Evolutionary conservation across 2,888 invertebrate genomes (phyloP).

Genomic region (Agriopis marginaria): DNA sequence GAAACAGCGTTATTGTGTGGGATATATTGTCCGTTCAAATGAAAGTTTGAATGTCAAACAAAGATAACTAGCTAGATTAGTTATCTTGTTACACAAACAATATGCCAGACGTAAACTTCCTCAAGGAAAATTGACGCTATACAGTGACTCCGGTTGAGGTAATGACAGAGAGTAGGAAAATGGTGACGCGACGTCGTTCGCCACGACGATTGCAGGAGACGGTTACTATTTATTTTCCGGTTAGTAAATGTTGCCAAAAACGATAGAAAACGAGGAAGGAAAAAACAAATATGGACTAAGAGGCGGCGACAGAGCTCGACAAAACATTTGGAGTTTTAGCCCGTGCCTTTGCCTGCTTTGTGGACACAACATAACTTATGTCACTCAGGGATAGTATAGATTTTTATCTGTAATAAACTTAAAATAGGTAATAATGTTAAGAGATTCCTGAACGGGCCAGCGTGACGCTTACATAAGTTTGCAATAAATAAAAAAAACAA

Average conservation of each 20-base stretch:
- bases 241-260: conserved; percentile 15
- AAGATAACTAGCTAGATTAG: neutral
- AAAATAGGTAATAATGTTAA: too few species aligned
- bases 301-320: neutral
- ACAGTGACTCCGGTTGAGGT: conserved; percentile 1
- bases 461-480: too few species aligned
- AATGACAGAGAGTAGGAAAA: conserved; percentile 20
- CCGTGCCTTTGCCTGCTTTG: too few species aligned
- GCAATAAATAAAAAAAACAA: too few species aligned
- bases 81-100: conserved; percentile 8
- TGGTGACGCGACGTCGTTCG: conserved; percentile 4
- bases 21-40: neutral
- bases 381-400: too few species aligned
- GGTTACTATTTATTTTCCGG: conserved; percentile 26
- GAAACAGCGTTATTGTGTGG: neutral
- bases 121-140: conserved; percentile 17
- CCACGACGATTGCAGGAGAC: conserved; percentile 9
- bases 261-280: conserved; percentile 9
- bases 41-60: neutral
- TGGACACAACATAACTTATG: too few species aligned
- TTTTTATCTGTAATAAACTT: too few species aligned
- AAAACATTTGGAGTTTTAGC: too few species aligned
- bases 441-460: too few species aligned
- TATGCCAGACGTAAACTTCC: conserved; percentile 6
- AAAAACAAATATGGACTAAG: conserved; percentile 3